Percentiles rank a stretch among this genome's conserved stretches.
Evolutionary conservation across 2,888 invertebrate species (phyloP).

Genomic region (Drosophila macrospina): DNA sequence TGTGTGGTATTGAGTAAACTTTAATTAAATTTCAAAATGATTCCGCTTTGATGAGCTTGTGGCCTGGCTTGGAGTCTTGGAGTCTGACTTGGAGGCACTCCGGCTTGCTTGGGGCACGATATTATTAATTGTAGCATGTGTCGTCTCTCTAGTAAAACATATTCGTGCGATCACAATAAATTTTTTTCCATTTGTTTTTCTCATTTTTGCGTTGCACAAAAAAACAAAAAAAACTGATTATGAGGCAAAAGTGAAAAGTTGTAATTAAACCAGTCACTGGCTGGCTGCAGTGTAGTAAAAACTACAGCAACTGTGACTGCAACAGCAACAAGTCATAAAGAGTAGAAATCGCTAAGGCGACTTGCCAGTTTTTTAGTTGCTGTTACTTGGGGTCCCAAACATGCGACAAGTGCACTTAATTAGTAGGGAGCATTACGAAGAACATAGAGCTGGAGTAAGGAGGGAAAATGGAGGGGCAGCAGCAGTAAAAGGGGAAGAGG

Average conservation of each 20-base stretch:
- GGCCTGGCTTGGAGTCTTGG: conserved; percentile 27
- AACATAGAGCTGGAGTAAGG: conserved; percentile 2
- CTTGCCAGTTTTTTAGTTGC: conserved; percentile 55
- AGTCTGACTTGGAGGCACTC: conserved; percentile 24
- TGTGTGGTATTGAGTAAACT: conserved; percentile 60
- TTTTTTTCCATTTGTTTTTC: conserved; percentile 49
- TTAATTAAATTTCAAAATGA: conserved; percentile 73
- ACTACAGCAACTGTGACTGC: conserved; percentile 44
- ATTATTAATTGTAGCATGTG: conserved; percentile 74
- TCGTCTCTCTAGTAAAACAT: conserved; percentile 51
- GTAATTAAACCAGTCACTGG: conserved; percentile 83
- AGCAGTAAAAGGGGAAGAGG: conserved; percentile 1
- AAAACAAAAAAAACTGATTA: conserved; percentile 62
- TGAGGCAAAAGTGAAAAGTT: conserved; percentile 83
- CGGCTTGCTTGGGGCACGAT: conserved; percentile 48
- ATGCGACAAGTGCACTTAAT: conserved; percentile 80
- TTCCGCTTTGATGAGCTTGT: conserved; percentile 72
- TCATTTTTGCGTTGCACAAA: conserved; percentile 56
- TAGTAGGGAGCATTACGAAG: conserved; percentile 60
- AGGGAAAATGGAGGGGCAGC: neutral
- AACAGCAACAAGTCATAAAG: conserved; percentile 63
- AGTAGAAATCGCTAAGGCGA: conserved; percentile 63
- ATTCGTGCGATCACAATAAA: conserved; percentile 74
- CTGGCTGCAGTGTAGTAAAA: conserved; percentile 48
- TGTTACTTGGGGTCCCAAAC: conserved; percentile 36